phyloP scores from a whole-genome alignment of 2,888 invertebrate species.

The Sepioteuthis lessoniana region DNA sequence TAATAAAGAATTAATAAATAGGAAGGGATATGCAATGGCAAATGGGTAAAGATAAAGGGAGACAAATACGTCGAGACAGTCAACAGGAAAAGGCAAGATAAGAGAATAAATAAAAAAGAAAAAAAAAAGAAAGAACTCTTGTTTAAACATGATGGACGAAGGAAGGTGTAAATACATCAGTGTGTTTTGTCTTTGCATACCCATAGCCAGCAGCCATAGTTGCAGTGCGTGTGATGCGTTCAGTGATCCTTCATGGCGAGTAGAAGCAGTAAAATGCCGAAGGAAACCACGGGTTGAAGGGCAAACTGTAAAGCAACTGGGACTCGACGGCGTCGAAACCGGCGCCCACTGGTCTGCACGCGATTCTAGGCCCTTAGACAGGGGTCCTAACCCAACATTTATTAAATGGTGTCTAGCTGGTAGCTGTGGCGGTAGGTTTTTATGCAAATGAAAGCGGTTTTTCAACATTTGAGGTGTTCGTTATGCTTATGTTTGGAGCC shows the following conservation, averaged over 20 bases:
- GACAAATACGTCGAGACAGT: neutral
- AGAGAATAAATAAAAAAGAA: neutral
- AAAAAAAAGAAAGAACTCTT: neutral
- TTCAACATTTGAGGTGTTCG: neutral
- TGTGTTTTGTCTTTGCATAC: neutral
- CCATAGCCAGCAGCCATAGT: neutral
- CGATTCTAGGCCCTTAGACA: neutral
- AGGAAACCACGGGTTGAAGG: neutral
- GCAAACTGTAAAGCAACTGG: neutral
- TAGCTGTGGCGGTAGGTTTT: neutral
- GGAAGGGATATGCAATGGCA: no score
- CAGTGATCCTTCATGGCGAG: neutral
- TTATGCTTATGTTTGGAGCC: neutral
- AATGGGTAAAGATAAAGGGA: no score
- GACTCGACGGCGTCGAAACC: neutral
- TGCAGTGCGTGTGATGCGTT: neutral
- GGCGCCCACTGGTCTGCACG: neutral
- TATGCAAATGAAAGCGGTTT: no score
- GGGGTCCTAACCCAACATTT: constrained; percentile 21
- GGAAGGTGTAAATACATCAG: neutral
- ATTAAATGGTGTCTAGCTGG: neutral
- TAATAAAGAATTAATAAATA: no score
- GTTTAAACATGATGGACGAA: neutral
- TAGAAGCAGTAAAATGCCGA: neutral
- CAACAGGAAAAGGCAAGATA: neutral